Percentiles rank a stretch among this genome's conserved stretches.
Evolutionary conservation across 30 jellyfish, hydroid and myxozoan species (phyloP).

Genomic region (Hydra vulgaris): DNA sequence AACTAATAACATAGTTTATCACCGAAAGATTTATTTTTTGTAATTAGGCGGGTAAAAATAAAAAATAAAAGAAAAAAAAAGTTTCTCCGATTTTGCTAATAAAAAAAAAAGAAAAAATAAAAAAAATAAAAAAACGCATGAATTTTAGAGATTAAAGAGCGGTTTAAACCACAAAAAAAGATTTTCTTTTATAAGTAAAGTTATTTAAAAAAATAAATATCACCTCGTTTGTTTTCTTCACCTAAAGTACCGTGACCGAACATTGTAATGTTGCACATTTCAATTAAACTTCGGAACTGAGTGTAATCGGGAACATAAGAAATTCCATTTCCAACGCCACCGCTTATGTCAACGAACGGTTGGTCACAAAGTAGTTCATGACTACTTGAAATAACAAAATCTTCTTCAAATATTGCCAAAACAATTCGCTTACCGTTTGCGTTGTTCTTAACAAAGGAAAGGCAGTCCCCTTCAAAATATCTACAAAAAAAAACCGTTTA

Average conservation of each 20-base stretch:
- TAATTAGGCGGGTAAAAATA: neutral
- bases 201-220: too few species aligned
- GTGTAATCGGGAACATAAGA: conserved; percentile 55
- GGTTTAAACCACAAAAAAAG: too few species aligned
- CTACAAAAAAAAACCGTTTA: neutral
- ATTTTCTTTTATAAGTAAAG: too few species aligned
- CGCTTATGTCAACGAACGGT: conserved; percentile 68
- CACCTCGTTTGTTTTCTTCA: conserved; percentile 57
- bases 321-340: conserved; percentile 74
- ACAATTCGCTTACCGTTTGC: conserved; percentile 37
- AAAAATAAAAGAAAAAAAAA: too few species aligned
- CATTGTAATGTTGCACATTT: conserved; percentile 55
- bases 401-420: conserved; percentile 58
- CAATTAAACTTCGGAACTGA: conserved; percentile 54
- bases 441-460: conserved; percentile 15
- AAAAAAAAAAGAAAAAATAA: neutral
- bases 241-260: conserved; percentile 82
- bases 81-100: neutral
- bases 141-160: too few species aligned
- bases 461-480: conserved; percentile 18
- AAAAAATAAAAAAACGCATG: too few species aligned
- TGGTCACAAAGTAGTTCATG: conserved; percentile 37
- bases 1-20: neutral
- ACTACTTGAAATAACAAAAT: conserved; percentile 33
- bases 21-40: neutral